These are phyloP conservation scores for Carcina quercana DNA, from an alignment of 2,888 invertebrate genomes.

Conservation along the genomic window DNA sequence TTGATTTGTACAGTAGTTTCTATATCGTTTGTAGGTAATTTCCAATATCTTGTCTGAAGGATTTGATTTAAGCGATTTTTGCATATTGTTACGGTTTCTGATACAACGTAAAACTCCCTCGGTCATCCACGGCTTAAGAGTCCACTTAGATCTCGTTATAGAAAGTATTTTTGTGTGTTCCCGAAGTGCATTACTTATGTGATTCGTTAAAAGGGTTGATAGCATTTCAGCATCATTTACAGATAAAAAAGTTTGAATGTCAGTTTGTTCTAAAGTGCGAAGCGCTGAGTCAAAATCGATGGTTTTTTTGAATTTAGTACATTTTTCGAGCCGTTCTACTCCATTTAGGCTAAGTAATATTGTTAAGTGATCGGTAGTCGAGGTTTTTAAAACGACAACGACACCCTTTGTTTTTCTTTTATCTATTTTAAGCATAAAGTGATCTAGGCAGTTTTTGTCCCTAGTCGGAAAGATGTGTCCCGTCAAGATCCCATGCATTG, in stretches of 20 bases:
- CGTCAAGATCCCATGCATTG: constrained; percentile 1
- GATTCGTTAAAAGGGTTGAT: not conserved
- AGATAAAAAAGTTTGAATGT: not conserved
- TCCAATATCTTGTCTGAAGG: not conserved
- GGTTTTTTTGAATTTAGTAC: not conserved
- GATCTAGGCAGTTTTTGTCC: constrained; percentile 4
- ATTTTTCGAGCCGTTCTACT: not conserved
- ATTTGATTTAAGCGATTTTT: not conserved
- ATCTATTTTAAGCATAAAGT: constrained; percentile 4
- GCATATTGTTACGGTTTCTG: not conserved
- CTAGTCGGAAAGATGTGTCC: constrained; percentile 5
- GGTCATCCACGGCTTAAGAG: not conserved
- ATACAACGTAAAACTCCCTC: not conserved
- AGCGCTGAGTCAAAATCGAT: not conserved
- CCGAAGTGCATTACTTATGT: not conserved
- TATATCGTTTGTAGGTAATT: not conserved
- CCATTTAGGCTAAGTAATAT: not conserved
- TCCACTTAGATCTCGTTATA: not conserved
- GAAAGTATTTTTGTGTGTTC: not conserved
- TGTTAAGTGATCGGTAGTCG: constrained; percentile 3
- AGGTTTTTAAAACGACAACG: constrained; percentile 4
- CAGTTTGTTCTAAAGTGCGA: not conserved
- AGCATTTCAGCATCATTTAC: not conserved
- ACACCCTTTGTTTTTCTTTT: not conserved
- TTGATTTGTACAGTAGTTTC: not conserved